phyloP scores from a whole-genome alignment of 2,888 invertebrate genomes.

The Orchesellides sinensis region DNA sequence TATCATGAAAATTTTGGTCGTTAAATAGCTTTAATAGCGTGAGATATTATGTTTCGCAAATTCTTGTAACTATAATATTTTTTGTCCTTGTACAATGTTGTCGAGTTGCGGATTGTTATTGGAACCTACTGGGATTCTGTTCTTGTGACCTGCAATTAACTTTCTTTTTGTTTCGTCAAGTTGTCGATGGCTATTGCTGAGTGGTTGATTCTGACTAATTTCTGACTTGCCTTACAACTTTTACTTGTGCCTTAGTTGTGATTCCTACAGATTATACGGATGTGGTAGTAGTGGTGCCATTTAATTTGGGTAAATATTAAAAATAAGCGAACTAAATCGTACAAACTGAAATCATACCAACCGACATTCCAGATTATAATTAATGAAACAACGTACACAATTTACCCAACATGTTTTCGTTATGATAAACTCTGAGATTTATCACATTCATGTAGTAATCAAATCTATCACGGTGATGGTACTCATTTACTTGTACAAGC shows the following conservation, averaged over 20 bases:
- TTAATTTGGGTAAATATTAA: slow-evolving; percentile 16
- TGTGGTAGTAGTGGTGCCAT: background rate
- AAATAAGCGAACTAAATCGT: slow-evolving; percentile 17
- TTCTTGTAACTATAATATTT: background rate
- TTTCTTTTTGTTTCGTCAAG: background rate
- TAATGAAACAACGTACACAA: slow-evolving; percentile 33
- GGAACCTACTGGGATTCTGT: background rate
- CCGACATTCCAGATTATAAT: slow-evolving; percentile 21
- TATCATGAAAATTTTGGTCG: slow-evolving; percentile 4
- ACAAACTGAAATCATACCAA: background rate
- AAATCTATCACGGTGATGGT: slow-evolving; percentile 9
- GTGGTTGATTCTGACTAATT: too few species aligned
- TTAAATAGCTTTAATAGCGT: too few species aligned
- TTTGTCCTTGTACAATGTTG: slow-evolving; percentile 16
- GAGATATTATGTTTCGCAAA: background rate
- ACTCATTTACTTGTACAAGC: slow-evolving; percentile 58
- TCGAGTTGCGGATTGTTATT: background rate
- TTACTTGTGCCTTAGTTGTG: background rate
- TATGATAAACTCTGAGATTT: background rate
- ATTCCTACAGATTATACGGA: background rate
- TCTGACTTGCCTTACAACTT: background rate
- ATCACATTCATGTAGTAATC: background rate
- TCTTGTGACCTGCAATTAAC: slow-evolving; percentile 18
- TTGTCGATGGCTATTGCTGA: background rate
- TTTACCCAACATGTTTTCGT: slow-evolving; percentile 24